These are phyloP conservation scores for Botia kubotai DNA, from an alignment of 2,797 vertebrate species.

Conservation along the genomic window DNA sequence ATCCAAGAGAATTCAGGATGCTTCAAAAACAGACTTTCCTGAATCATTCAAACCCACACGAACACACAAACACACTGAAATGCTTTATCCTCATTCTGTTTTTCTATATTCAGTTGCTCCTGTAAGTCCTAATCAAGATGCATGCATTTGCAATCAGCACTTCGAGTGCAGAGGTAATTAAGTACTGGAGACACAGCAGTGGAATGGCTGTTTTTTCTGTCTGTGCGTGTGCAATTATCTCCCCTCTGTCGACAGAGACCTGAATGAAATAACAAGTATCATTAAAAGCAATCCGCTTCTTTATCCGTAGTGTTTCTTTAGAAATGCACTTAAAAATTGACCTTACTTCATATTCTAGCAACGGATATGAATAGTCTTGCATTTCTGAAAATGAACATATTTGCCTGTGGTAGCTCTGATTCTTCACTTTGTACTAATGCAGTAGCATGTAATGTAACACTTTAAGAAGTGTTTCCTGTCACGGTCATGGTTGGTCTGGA, in stretches of 20 bases:
- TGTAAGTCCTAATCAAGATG: constrained; percentile 76
- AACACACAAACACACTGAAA: constrained; percentile 9
- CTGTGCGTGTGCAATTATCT: constrained; percentile 56
- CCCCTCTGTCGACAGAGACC: constrained; percentile 54
- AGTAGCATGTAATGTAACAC: background rate
- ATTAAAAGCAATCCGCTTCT: constrained; percentile 53
- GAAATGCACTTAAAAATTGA: constrained; percentile 15
- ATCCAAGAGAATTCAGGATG: background rate
- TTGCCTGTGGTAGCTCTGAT: background rate
- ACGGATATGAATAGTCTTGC: background rate
- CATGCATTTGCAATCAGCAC: constrained; percentile 78
- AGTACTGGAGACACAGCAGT: constrained; percentile 67
- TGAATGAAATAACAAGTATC: constrained; percentile 68
- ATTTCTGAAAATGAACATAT: constrained; percentile 1
- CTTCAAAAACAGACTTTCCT: constrained; percentile 18
- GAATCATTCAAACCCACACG: background rate
- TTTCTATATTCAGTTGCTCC: constrained; percentile 37
- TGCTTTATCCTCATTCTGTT: constrained; percentile 14
- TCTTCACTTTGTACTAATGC: background rate
- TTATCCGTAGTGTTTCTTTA: background rate
- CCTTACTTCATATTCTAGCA: background rate
- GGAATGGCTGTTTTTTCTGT: constrained; percentile 47
- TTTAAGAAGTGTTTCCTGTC: background rate
- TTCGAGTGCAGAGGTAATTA: constrained; percentile 74
- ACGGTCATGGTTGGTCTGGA: background rate